A percentile compares a stretch with the other conserved stretches of the same genome.
Evolutionary conservation across 2,888 invertebrate species (phyloP).

Genomic region (Ophraella communa): DNA sequence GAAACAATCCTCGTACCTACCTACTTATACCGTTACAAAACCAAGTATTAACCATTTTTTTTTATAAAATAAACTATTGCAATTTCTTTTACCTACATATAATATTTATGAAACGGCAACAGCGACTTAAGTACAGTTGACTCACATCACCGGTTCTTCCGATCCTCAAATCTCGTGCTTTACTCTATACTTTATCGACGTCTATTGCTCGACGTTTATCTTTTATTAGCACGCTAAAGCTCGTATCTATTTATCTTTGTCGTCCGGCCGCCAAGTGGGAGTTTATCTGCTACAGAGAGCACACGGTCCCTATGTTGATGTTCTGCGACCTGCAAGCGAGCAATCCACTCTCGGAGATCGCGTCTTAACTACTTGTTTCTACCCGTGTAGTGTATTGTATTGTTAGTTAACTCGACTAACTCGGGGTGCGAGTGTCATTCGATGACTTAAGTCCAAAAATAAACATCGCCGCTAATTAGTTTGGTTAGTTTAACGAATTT

Average conservation of each 20-base stretch:
- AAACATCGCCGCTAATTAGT: background rate
- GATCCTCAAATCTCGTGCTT: constrained; percentile 1
- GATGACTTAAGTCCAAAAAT: constrained; percentile 1
- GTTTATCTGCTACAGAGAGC: constrained; percentile 1
- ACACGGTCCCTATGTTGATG: background rate
- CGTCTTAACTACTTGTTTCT: background rate
- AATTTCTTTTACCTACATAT: background rate
- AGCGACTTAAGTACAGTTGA: constrained; percentile 21
- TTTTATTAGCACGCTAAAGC: background rate
- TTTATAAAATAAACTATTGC: background rate
- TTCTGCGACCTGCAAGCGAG: constrained; percentile 5
- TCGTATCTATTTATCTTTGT: background rate
- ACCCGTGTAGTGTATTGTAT: background rate
- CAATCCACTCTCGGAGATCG: background rate
- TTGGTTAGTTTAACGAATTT: too few species aligned
- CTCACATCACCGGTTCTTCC: constrained; percentile 24
- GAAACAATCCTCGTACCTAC: too few species aligned
- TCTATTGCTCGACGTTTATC: background rate
- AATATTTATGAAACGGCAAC: constrained; percentile 2
- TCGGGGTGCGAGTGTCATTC: background rate
- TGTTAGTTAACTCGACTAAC: constrained; percentile 3
- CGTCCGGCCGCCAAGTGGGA: background rate
- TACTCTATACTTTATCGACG: background rate
- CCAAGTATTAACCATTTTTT: too few species aligned
- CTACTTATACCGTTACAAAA: background rate